Conservation (phyloP, 2,113 vertebrate genomes). For the Salvator merianae region DNA sequence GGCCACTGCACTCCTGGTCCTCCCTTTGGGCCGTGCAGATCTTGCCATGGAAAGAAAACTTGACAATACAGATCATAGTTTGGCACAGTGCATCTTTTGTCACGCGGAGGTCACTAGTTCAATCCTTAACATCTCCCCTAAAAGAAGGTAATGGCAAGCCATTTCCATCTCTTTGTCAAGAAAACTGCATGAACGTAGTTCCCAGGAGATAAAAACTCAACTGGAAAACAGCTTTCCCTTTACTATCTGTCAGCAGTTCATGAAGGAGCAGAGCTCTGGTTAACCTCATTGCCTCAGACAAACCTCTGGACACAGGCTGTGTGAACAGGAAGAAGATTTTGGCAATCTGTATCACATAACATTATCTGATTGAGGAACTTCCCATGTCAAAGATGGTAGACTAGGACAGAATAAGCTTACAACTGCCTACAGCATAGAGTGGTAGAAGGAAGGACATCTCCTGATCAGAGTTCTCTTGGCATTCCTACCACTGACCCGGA, state of each 20-base stretch:
- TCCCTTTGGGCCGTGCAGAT: too few species aligned
- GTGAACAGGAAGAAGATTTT: background rate
- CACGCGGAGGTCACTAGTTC: too few species aligned
- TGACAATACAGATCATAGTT: too few species aligned
- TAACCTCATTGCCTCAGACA: background rate
- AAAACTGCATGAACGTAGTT: background rate
- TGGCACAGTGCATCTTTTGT: too few species aligned
- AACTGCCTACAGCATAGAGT: background rate
- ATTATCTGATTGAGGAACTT: background rate
- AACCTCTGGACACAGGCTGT: background rate
- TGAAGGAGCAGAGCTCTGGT: background rate
- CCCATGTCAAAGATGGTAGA: background rate
- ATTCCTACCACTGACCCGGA: background rate
- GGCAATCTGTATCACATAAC: background rate
- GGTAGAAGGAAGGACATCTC: background rate
- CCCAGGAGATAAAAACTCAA: too few species aligned
- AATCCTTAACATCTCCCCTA: too few species aligned
- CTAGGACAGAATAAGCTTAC: background rate
- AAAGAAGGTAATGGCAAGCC: too few species aligned
- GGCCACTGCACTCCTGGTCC: too few species aligned
- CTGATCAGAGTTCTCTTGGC: background rate
- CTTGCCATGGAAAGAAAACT: too few species aligned
- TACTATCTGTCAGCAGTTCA: background rate
- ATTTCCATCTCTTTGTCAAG: too few species aligned
- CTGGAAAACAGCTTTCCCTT: too few species aligned